Base-by-base conservation (phyloP, 2,888 invertebrate species). In the Meloe dianella region DNA sequence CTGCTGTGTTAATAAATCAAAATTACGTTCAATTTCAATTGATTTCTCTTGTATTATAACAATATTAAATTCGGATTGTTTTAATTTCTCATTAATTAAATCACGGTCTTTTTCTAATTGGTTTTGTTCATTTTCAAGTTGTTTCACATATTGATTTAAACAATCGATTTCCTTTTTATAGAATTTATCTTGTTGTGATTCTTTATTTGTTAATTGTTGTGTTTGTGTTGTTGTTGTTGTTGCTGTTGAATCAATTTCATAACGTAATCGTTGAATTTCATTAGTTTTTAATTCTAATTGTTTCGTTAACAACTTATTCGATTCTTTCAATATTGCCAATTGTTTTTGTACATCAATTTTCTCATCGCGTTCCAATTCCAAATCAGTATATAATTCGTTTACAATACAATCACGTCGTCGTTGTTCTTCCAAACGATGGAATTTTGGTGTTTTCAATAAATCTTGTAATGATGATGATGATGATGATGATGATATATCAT, bases 281-380 rank as follows among this genome's bases (percentile, higher is more conserved):
- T 70, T 65, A 0, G 71, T 75, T 70, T 85, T 85, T 38, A 83
- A 81, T n/a, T 80, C 76, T 8, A 87, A 72, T 67, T 84, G 83
- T 59, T 77, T 75, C 64, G 77, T 82, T 81, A 90, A 78, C 74
- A 86, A 87, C 64, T 86, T 84, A 69, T 88, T 81, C 74, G 85
- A 87, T 41, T 85, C 82, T 64, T 87, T 85, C 41, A 87, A 87
- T 57, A 84, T 82, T 30, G 84, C 81, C 0, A 91, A 75, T 74
- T 90, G 90, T 32, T 89, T 88, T 65, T 88, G 87, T 20, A 91
- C 75, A 74, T 88, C 89, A 65, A 85, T 85, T 61, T 89, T 88
- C 74, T 91, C 90, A 76, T 87, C 89, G 47, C 87, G 83, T 78
- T 90, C 88, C 0, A 87, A 85, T 71, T 90, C 90, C 7, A 91